Conservation (phyloP, 2,113 vertebrate genomes). For the Catharus fuscescens region DNA sequence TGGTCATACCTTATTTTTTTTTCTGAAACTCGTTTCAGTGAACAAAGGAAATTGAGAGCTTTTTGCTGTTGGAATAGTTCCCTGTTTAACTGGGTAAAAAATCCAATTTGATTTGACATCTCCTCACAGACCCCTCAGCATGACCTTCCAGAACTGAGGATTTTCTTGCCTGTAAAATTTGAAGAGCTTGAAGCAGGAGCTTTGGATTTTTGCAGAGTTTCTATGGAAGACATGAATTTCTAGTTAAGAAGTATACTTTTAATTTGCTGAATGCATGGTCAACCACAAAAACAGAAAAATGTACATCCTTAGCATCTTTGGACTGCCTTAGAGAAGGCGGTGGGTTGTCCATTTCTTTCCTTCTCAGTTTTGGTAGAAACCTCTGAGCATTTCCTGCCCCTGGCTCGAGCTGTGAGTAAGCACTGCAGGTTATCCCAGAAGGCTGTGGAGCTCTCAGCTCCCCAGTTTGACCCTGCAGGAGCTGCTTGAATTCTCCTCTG, state of each 20-base stretch:
- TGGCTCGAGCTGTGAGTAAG: not conserved
- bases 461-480: not conserved
- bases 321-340: not conserved
- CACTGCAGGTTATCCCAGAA: not conserved
- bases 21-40: not conserved
- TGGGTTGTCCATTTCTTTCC: not conserved
- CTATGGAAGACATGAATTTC: not conserved
- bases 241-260: not conserved
- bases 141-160: not conserved
- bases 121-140: not conserved
- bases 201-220: not conserved
- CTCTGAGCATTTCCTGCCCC: not conserved
- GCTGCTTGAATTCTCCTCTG: conserved; percentile 21
- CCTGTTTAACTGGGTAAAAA: not conserved
- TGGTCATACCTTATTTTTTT: not conserved
- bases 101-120: not conserved
- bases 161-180: not conserved
- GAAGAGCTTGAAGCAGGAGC: not conserved
- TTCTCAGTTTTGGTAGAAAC: not conserved
- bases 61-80: not conserved
- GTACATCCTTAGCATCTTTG: not conserved
- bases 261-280: not conserved
- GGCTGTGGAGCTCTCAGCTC: not conserved
- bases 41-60: not conserved
- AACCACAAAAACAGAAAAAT: not conserved